These are phyloP conservation scores for Salvelinus fontinalis DNA, from an alignment of 2,113 vertebrate genomes.

Conservation along the genomic window DNA sequence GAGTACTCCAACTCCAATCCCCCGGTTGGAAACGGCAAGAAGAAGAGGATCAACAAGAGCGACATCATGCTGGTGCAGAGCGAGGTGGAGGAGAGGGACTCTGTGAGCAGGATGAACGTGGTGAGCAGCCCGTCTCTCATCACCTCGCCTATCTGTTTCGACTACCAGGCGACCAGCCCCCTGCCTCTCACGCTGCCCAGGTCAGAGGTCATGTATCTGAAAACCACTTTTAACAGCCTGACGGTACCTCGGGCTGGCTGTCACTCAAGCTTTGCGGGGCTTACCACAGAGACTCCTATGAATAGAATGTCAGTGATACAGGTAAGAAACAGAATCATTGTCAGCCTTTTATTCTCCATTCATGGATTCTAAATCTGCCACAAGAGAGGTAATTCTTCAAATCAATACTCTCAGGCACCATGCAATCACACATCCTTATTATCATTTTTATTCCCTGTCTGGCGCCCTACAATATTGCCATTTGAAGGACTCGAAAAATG, in stretches of 20 bases:
- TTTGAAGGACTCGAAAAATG: conserved; percentile 10
- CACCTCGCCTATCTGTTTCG: conserved; percentile 98
- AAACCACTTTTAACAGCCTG: conserved; percentile 96
- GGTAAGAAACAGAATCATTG: conserved; percentile 76
- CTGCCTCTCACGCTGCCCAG: conserved; percentile 96
- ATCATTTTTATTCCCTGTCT: conserved; percentile 33
- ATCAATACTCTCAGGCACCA: conserved; percentile 29
- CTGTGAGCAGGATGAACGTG: conserved; percentile 98
- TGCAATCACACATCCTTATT: conserved; percentile 45
- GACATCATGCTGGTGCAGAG: conserved; percentile 99
- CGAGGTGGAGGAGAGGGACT: conserved; percentile 96
- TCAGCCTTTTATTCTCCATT: conserved; percentile 58
- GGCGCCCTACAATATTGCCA: conserved; percentile 19
- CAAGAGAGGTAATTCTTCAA: conserved; percentile 58
- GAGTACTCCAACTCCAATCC: conserved; percentile 98
- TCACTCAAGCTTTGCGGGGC: conserved; percentile 97
- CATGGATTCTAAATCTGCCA: conserved; percentile 58
- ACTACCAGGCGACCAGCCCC: conserved; percentile 91
- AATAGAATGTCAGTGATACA: conserved; percentile 99
- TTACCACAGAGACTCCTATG: conserved; percentile 87
- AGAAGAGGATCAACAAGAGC: conserved; percentile 95
- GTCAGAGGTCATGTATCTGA: conserved; percentile 99
- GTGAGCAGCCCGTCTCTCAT: conserved; percentile 98
- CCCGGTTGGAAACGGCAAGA: conserved; percentile 95
- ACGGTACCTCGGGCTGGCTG: conserved; percentile 96